A percentile compares a stretch with the other conserved stretches of the same genome.
Evolutionary conservation across 2,797 vertebrate genomes (phyloP).

Genomic region (Potorous gilbertii): DNA sequence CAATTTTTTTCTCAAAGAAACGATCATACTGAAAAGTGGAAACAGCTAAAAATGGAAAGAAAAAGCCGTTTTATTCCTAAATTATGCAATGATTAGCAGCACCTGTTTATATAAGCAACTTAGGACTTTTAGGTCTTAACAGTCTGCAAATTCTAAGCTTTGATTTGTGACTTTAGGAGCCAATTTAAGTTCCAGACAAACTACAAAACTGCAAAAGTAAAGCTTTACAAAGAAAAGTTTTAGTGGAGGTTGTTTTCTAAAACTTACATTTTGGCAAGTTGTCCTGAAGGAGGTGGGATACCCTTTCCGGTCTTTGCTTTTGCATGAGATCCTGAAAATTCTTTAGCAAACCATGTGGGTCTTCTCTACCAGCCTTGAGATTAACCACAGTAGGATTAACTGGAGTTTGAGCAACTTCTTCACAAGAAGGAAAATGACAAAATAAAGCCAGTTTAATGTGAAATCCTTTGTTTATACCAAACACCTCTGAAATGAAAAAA

Average conservation of each 20-base stretch:
- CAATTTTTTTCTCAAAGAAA: conserved; percentile 95
- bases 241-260: not conserved
- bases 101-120: not conserved
- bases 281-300: conserved; percentile 96
- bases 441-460: not conserved
- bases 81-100: not conserved
- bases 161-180: not conserved
- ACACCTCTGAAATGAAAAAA: not conserved
- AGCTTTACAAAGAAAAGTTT: not conserved
- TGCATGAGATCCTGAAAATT: conserved; percentile 88
- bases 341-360: conserved; percentile 86
- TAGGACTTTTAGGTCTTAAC: not conserved
- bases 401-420: conserved; percentile 87
- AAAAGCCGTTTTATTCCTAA: not conserved
- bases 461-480: not conserved
- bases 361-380: conserved; percentile 72
- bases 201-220: not conserved
- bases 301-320: conserved; percentile 91
- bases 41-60: conserved; percentile 82
- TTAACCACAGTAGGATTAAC: conserved; percentile 78
- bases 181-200: not conserved
- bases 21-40: conserved; percentile 94
- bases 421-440: conserved; percentile 45
- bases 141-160: not conserved
- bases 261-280: conserved; percentile 93